Percentiles rank a stretch among this genome's conserved stretches.
Evolutionary conservation across 2,888 invertebrate genomes (phyloP).

Genomic region (Alitta virens): DNA sequence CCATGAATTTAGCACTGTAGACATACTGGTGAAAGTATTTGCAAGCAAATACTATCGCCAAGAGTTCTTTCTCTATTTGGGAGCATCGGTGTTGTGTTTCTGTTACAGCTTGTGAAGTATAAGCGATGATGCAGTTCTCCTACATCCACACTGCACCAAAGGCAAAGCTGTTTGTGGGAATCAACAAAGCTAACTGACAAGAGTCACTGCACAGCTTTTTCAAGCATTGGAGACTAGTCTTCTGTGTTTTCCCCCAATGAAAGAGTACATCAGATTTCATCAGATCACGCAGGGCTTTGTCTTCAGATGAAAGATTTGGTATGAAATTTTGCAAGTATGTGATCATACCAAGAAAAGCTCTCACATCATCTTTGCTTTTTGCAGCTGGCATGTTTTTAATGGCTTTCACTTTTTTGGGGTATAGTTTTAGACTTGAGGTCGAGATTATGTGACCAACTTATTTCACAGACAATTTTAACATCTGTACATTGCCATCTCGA

Average conservation of each 20-base stretch:
- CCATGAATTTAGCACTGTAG: constrained; percentile 6
- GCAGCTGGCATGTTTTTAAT: constrained; percentile 2
- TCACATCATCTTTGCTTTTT: constrained; percentile 5
- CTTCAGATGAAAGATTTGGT: constrained; percentile 20
- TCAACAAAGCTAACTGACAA: not conserved
- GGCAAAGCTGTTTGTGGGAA: not conserved
- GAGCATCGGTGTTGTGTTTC: constrained; percentile 17
- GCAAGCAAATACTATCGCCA: constrained; percentile 13
- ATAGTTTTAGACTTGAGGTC: not conserved
- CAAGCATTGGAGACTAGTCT: not conserved
- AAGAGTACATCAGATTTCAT: not conserved
- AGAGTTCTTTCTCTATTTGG: constrained; percentile 21
- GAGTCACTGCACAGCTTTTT: constrained; percentile 10
- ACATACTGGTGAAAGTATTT: not conserved
- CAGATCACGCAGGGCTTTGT: constrained; percentile 7
- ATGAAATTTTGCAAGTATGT: constrained; percentile 24
- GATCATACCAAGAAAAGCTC: constrained; percentile 26
- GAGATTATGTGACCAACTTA: not conserved
- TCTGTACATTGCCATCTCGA: too few species aligned
- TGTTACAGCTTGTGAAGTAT: constrained; percentile 9
- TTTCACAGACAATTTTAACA: too few species aligned
- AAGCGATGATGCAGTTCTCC: constrained; percentile 19
- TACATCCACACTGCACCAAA: constrained; percentile 22
- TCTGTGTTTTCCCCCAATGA: constrained; percentile 1
- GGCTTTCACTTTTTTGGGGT: not conserved